A percentile compares a stretch with the other conserved stretches of the same genome.
Evolutionary conservation across 2,113 vertebrate genomes (phyloP).

Genomic region (Progne subis): DNA sequence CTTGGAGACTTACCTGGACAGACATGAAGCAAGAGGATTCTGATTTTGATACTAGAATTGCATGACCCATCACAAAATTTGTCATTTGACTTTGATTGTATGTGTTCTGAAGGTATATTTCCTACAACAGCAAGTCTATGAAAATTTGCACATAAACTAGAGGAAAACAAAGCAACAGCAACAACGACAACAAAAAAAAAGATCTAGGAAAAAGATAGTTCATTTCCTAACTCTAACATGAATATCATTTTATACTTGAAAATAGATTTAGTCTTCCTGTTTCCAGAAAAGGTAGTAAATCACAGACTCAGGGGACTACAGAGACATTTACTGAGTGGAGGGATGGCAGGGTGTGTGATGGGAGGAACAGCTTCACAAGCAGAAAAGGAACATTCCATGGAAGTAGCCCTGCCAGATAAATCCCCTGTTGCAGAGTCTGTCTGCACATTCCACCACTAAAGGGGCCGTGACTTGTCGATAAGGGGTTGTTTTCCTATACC

Average conservation of each 20-base stretch:
- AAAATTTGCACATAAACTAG: background rate
- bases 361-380: conserved; percentile 10
- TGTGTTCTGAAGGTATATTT: background rate
- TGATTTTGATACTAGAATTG: background rate
- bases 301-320: conserved; percentile 1
- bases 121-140: rapidly evolving
- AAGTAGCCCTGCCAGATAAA: conserved; percentile 27
- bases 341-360: conserved; percentile 21
- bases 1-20: background rate
- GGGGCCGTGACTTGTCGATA: background rate
- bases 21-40: background rate
- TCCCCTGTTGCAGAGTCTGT: background rate
- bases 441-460: conserved; percentile 41
- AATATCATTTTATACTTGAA: conserved; percentile 39
- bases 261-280: conserved; percentile 25
- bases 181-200: background rate
- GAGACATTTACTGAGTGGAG: background rate
- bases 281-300: conserved; percentile 54
- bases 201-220: background rate
- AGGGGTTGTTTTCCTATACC: background rate
- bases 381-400: conserved; percentile 36
- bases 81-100: background rate
- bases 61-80: background rate
- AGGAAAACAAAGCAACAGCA: background rate
- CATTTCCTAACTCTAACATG: background rate